Base-by-base conservation (phyloP, 1,140 invertebrate species). In the Penaeus chinensis region DNA sequence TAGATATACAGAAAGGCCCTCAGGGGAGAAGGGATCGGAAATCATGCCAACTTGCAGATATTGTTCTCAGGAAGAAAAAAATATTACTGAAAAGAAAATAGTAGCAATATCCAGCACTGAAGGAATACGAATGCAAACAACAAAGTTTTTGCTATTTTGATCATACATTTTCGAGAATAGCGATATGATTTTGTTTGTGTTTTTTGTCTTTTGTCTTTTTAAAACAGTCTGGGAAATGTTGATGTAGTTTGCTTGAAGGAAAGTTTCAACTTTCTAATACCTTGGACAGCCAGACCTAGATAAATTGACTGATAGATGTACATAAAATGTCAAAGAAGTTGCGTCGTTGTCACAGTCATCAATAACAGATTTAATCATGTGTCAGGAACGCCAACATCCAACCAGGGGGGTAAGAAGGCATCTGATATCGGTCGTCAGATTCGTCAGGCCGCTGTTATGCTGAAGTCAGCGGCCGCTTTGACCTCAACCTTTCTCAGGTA, bases 391-490 rank as follows among this genome's bases (percentile, higher is more conserved):
- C 61, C 62, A 18, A 62, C 65, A 24, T 62, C 82, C 27, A 32
- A 42, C n/a, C 66, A 87, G 32, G 69, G 80, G n/a, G 85, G 84
- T 13, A 81, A 82, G 18, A 37, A 11, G n/a, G 85, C 85, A 2
- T 82, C 85, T 16, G 85, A 81, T 37, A 85, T 90, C n/a, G 18
- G 63, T 7, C 27, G 89, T 5, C 89, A 90, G 62, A 37, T 90
- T 22, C 65, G 87, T 18, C 89, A 90, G 83, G 80, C 89, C 0
- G 81, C 69, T 27, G 86, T 88, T 18, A 80, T 90, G 82, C 80
- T 90, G 37, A 90, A 88, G 27, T 90, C 89, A 60, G 89, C 89
- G 20, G 82, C 65, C 60, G 82, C 83, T 32, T 79, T 90, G 16
- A 82, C 89, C 7, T 47, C 82, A 18, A 61, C 66, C 7, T 20